A percentile compares a stretch with the other conserved stretches of the same genome.
These are phyloP conservation scores for Anisognathus igniventris DNA, from an alignment of 2,797 vertebrate genomes.

Conservation along the genomic window DNA sequence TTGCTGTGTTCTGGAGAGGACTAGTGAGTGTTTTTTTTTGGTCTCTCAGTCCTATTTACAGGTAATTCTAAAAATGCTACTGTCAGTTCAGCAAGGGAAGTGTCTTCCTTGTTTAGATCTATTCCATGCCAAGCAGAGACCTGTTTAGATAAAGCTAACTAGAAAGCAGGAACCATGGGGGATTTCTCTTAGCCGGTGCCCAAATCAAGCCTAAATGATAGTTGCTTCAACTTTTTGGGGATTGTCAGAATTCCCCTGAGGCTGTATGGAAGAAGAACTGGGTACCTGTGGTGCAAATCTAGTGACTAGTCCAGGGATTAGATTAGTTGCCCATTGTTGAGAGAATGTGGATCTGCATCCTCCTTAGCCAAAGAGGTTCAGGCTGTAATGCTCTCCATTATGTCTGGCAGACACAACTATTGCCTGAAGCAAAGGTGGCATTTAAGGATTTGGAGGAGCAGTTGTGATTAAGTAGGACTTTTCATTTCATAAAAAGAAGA, in stretches of 20 bases:
- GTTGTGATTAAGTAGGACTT: background rate
- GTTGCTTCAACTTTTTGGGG: background rate
- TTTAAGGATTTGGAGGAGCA: background rate
- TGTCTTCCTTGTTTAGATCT: background rate
- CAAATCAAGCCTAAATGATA: background rate
- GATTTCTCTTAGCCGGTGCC: background rate
- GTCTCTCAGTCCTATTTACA: background rate
- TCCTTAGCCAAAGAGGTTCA: background rate
- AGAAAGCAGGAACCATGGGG: background rate
- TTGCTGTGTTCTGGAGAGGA: background rate
- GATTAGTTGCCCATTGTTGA: background rate
- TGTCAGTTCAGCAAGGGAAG: background rate
- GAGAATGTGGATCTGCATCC: background rate
- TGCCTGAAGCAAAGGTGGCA: background rate
- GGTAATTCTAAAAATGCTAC: background rate
- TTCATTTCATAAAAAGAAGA: background rate
- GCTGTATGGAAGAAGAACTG: background rate
- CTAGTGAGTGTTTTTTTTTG: background rate
- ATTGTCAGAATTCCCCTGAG: background rate
- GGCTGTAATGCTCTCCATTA: background rate
- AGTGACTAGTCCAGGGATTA: background rate
- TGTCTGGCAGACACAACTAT: background rate
- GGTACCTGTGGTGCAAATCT: background rate
- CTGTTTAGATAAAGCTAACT: background rate
- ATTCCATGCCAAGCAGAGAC: background rate